Conservation (phyloP, 1,140 invertebrate species). For the Formica selysi region DNA sequence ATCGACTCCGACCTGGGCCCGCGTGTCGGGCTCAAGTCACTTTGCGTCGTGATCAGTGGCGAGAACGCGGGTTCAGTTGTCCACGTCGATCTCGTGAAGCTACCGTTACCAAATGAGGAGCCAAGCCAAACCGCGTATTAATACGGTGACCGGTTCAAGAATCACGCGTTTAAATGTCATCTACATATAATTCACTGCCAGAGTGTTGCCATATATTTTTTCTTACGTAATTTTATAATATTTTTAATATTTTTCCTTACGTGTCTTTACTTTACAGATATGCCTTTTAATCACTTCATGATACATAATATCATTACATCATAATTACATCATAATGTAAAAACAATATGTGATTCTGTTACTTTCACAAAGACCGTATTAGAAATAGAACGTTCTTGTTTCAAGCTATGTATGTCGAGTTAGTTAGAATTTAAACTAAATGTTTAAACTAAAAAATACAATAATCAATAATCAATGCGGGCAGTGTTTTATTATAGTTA, state of each 20-base stretch:
- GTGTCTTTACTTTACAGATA: background rate
- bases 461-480: conserved; percentile 38
- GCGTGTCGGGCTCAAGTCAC: conserved; percentile 76
- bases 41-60: conserved; percentile 69
- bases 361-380: background rate
- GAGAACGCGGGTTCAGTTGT: conserved; percentile 69
- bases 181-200: background rate
- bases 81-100: conserved; percentile 66
- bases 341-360: background rate
- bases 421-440: background rate
- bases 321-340: background rate
- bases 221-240: background rate
- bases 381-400: background rate
- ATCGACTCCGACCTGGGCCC: conserved; percentile 67
- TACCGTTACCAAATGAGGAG: conserved; percentile 70
- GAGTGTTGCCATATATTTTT: background rate
- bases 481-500: conserved; percentile 18
- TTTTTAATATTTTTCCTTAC: too few relatives aligned
- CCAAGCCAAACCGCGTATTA: conserved; percentile 11
- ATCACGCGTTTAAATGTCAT: conserved; percentile 9
- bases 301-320: background rate
- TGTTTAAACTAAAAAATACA: background rate
- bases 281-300: background rate
- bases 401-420: conserved; percentile 2
- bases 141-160: conserved; percentile 20